A percentile compares a stretch with the other conserved stretches of the same genome.
Evolutionary conservation across 1,140 invertebrate genomes (phyloP).

Genomic region (Melanaphis sacchari): DNA sequence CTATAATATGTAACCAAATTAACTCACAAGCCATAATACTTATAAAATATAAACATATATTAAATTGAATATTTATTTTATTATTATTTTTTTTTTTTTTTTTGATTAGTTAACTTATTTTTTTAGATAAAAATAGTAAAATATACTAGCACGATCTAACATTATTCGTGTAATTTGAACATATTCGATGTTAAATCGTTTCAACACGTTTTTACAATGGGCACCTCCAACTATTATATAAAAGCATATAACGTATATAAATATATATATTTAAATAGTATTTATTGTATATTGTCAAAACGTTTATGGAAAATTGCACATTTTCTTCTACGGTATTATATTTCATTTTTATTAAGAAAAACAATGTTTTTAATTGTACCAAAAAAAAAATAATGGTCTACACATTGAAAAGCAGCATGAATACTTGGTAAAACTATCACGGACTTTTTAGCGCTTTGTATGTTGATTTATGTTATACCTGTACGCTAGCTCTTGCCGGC

Average conservation of each 20-base stretch:
- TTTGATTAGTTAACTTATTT: background rate
- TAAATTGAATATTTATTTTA: no score
- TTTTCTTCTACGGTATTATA: background rate
- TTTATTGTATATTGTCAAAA: background rate
- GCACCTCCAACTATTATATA: background rate
- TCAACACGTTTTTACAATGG: background rate
- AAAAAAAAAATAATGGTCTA: background rate
- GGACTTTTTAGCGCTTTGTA: constrained; percentile 7
- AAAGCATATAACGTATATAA: background rate
- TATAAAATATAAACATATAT: background rate
- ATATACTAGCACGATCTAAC: background rate
- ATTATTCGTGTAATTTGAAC: background rate
- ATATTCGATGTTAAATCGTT: background rate
- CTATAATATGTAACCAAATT: background rate
- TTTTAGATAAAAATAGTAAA: background rate
- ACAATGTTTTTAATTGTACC: background rate
- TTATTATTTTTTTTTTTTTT: no score
- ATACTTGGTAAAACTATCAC: background rate
- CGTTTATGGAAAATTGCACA: background rate
- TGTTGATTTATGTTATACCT: background rate
- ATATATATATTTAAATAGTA: background rate
- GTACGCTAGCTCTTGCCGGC: background rate
- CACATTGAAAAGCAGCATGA: background rate
- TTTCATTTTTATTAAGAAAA: background rate
- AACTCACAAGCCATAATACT: background rate